phyloP scores from a whole-genome alignment of 2,113 vertebrate genomes.

The Bucco capensis region DNA sequence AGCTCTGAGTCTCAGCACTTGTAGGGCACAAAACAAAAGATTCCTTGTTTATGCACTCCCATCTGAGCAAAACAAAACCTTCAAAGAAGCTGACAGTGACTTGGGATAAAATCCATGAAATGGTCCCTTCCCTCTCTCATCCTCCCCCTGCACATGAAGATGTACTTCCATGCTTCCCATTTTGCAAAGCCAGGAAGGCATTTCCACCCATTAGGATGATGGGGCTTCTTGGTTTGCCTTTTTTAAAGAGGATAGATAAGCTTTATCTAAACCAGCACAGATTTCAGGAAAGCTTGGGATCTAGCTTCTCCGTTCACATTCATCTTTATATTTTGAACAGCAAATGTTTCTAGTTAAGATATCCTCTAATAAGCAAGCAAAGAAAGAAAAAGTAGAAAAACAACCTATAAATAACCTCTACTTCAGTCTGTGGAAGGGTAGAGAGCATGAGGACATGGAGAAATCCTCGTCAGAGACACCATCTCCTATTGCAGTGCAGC shows the following conservation, averaged over 20 bases:
- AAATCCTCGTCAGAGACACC: background rate
- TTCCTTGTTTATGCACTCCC: rapidly evolving
- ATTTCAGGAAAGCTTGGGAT: background rate
- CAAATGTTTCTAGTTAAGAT: background rate
- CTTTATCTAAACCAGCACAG: background rate
- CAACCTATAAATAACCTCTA: background rate
- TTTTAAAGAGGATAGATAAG: background rate
- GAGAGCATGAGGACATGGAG: background rate
- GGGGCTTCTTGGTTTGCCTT: background rate
- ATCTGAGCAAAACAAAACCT: background rate
- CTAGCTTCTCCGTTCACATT: background rate
- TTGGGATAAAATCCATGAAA: background rate
- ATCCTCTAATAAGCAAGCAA: background rate
- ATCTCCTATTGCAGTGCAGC: background rate
- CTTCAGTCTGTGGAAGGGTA: background rate
- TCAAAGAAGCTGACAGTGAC: background rate
- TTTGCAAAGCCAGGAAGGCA: background rate
- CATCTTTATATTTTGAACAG: background rate
- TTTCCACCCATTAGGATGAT: background rate
- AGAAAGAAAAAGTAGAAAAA: background rate
- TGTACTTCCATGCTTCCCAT: background rate
- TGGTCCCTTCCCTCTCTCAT: background rate
- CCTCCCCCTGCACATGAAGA: rapidly evolving
- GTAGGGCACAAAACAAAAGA: background rate
- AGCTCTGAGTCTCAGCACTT: rapidly evolving